phyloP scores from a whole-genome alignment of 2,113 vertebrate genomes.

The Aix galericulata region DNA sequence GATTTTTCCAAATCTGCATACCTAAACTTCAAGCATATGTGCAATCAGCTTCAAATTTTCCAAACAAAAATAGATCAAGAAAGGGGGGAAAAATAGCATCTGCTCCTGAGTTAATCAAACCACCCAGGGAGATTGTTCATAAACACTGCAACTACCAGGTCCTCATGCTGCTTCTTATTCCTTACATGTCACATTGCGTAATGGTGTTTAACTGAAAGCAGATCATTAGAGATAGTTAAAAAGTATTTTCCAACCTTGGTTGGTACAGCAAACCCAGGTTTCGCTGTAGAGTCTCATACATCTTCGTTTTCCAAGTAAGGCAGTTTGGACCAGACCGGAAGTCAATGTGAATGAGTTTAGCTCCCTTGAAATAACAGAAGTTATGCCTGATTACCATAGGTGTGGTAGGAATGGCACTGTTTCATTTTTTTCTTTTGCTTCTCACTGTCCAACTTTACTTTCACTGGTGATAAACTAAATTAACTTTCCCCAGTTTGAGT shows the following conservation, averaged over 20 bases:
- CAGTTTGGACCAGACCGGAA: background rate
- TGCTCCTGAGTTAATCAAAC: conserved; percentile 60
- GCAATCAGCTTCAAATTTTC: conserved; percentile 64
- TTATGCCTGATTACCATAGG: background rate
- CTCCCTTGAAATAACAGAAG: background rate
- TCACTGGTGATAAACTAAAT: background rate
- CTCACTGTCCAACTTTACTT: background rate
- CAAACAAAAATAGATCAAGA: conserved; percentile 44
- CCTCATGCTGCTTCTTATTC: background rate
- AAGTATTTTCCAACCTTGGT: background rate
- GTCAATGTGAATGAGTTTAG: background rate
- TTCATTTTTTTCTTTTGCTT: background rate
- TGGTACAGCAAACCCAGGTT: background rate
- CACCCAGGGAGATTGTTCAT: conserved; percentile 45
- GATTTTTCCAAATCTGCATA: conserved; percentile 57
- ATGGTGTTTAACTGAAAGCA: conserved; percentile 25
- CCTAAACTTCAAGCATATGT: conserved; percentile 67
- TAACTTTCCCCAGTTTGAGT: background rate
- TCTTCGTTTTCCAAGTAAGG: background rate
- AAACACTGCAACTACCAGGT: conserved; percentile 25
- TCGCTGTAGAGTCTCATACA: background rate
- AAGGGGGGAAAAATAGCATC: conserved; percentile 22
- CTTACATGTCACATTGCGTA: background rate
- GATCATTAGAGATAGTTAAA: background rate
- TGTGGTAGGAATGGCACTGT: background rate